Evolutionary conservation across 2,113 vertebrate genomes (phyloP).

Genomic region (Nothocercus julius): DNA sequence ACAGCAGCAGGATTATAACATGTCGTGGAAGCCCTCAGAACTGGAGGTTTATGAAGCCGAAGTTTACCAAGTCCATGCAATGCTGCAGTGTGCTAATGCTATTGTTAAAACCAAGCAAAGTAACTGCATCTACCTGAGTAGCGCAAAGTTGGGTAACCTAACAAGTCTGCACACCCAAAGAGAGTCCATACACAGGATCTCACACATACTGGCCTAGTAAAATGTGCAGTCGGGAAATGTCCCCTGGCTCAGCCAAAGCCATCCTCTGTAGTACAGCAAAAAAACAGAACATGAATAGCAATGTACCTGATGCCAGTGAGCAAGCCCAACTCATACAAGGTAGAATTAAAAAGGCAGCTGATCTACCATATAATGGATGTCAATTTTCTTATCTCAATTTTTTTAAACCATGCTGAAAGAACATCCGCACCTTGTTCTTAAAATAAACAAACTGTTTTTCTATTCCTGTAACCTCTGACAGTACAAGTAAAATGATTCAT

Average conservation of each 20-base stretch:
- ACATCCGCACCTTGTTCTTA: constrained; percentile 59
- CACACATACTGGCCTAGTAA: not conserved
- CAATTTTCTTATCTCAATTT: not conserved
- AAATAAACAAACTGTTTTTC: constrained; percentile 76
- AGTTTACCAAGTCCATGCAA: not conserved
- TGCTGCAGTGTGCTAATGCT: accelerated
- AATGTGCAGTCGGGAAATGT: not conserved
- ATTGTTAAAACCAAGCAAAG: not conserved
- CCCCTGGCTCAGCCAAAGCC: accelerated
- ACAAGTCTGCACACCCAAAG: not conserved
- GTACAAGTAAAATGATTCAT: constrained; percentile 77
- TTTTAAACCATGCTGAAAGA: not conserved
- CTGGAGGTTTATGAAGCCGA: not conserved
- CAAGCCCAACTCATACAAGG: not conserved
- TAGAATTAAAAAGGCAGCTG: not conserved
- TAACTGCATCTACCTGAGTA: not conserved
- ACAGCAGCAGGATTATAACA: not conserved
- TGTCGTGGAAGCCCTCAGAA: not conserved
- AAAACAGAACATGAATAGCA: not conserved
- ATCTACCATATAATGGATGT: not conserved
- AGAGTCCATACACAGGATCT: not conserved
- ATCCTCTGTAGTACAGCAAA: not conserved
- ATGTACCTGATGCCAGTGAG: not conserved
- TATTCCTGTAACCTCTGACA: constrained; percentile 79
- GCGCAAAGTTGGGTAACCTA: not conserved